A percentile compares a stretch with the other conserved stretches of the same genome.
These are phyloP conservation scores for Cyprinodon tularosa DNA, from an alignment of 2,113 vertebrate species.

Conservation along the genomic window DNA sequence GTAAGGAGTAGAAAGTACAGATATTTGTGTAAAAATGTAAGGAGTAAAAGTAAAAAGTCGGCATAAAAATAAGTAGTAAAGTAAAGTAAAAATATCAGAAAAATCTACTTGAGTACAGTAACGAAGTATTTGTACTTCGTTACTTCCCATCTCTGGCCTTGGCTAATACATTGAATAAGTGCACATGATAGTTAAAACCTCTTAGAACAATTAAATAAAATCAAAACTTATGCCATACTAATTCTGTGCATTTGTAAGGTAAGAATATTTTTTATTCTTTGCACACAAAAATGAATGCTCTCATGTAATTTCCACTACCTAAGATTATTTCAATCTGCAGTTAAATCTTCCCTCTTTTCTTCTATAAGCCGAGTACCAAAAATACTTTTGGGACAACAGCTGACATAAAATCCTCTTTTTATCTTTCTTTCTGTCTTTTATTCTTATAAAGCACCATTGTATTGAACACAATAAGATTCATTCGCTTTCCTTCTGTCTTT, in stretches of 20 bases:
- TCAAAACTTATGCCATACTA: background rate
- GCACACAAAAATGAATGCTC: background rate
- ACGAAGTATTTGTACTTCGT: too few relatives aligned
- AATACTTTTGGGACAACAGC: slow-evolving; percentile 32
- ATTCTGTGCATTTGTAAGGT: background rate
- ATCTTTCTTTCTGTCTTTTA: slow-evolving; percentile 32
- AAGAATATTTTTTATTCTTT: background rate
- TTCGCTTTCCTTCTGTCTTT: slow-evolving; percentile 59
- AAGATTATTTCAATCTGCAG: slow-evolving; percentile 47
- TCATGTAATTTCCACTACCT: slow-evolving; percentile 8
- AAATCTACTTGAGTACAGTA: too few relatives aligned
- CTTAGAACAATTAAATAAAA: background rate
- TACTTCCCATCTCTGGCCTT: too few relatives aligned
- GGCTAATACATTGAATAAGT: background rate
- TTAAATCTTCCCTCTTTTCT: slow-evolving; percentile 46
- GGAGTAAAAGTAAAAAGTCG: too few relatives aligned
- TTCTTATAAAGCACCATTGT: slow-evolving; percentile 61
- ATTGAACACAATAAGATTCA: slow-evolving; percentile 63
- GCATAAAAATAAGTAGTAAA: too few relatives aligned
- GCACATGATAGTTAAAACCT: background rate
- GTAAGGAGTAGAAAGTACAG: too few relatives aligned
- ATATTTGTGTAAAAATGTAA: too few relatives aligned
- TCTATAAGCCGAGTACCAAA: slow-evolving; percentile 30
- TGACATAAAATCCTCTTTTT: slow-evolving; percentile 44
- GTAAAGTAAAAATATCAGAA: too few relatives aligned